Evolutionary conservation across 1,140 invertebrate genomes (phyloP).

Genomic region (Drosophila triauraria): DNA sequence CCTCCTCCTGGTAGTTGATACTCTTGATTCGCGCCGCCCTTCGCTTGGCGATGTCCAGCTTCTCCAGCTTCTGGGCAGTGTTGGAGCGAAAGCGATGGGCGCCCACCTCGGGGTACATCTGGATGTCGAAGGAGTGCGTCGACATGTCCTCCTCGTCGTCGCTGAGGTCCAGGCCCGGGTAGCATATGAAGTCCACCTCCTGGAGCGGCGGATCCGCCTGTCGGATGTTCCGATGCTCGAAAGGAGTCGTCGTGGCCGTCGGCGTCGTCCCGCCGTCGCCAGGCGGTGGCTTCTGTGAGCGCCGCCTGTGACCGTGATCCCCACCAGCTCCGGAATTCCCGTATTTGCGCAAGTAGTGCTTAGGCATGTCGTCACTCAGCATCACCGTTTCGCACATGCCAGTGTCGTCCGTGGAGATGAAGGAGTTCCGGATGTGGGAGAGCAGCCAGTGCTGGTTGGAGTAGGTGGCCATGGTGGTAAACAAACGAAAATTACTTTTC

Average conservation of each 20-base stretch:
- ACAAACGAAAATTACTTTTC: conserved; percentile 33
- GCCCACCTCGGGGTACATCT: conserved; percentile 91
- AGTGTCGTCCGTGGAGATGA: conserved; percentile 97
- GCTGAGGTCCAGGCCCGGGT: conserved; percentile 91
- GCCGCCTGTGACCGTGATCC: conserved; percentile 59
- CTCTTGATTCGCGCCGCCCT: conserved; percentile 92
- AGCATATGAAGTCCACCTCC: conserved; percentile 88
- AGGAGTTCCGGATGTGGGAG: conserved; percentile 96
- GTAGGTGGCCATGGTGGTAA: conserved; percentile 92
- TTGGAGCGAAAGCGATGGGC: conserved; percentile 92
- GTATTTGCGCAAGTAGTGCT: conserved; percentile 86
- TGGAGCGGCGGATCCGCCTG: conserved; percentile 59
- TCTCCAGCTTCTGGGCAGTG: conserved; percentile 95
- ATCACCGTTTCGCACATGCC: conserved; percentile 90
- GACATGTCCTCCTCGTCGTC: conserved; percentile 90
- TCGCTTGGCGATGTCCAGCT: conserved; percentile 94
- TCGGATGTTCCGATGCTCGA: conserved; percentile 21
- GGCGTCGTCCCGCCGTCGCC: conserved; percentile 28
- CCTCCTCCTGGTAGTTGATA: conserved; percentile 90
- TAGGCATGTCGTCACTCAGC: conserved; percentile 91
- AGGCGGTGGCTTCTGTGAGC: conserved; percentile 55
- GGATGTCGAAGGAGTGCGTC: conserved; percentile 89
- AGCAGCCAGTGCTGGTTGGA: conserved; percentile 97
- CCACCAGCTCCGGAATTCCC: conserved; percentile 49
- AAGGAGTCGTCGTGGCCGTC: background rate